These are phyloP conservation scores for Vicugna pacos DNA, from an alignment of 2,113 vertebrate genomes.

Conservation along the genomic window DNA sequence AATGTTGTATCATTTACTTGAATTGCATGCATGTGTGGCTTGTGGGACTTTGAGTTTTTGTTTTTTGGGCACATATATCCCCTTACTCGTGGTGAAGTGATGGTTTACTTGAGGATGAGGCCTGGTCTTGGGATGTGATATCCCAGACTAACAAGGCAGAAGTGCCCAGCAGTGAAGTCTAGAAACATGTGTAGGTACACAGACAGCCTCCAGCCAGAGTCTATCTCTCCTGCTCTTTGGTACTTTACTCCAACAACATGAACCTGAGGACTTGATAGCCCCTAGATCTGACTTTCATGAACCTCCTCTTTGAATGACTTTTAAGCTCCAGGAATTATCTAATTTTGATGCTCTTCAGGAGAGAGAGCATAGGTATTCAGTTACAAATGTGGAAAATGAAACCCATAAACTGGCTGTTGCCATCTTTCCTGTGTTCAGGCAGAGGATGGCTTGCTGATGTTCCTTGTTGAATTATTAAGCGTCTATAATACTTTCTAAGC, in stretches of 20 bases:
- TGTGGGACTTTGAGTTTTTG: conserved; percentile 32
- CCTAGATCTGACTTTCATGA: background rate
- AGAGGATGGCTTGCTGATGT: background rate
- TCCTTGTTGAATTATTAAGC: background rate
- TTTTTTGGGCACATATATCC: background rate
- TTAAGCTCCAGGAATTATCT: background rate
- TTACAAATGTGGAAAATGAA: background rate
- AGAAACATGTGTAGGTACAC: fast-evolving
- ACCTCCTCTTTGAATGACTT: background rate
- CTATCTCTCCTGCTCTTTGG: background rate
- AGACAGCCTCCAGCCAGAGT: too few species aligned
- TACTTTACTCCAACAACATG: background rate
- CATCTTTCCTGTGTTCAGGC: background rate
- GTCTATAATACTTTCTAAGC: background rate
- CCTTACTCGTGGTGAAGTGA: background rate
- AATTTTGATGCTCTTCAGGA: background rate
- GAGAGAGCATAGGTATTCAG: background rate
- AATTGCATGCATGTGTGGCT: background rate
- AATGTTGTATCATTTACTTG: background rate
- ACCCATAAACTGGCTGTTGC: background rate
- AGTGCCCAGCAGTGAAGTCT: background rate
- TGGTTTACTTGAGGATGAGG: background rate
- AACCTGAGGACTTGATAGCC: background rate
- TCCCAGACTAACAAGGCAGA: background rate
- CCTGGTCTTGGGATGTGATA: background rate